Evolutionary conservation across 2,888 invertebrate genomes (phyloP).

Genomic region (Gasteruption jaculator): DNA sequence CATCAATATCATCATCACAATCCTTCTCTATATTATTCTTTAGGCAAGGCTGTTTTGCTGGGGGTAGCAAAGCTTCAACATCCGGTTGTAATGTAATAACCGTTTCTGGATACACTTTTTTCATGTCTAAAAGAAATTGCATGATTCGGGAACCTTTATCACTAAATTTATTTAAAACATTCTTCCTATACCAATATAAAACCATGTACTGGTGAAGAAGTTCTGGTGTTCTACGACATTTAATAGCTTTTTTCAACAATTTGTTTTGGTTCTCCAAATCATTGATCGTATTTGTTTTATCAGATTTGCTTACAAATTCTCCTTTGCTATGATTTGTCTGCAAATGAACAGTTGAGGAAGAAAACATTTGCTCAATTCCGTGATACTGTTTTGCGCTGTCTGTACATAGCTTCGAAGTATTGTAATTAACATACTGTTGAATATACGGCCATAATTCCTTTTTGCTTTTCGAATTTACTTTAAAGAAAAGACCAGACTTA

Average conservation of each 20-base stretch:
- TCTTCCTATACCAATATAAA: slow-evolving; percentile 14
- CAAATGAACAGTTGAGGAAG: slow-evolving; percentile 17
- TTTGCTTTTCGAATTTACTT: slow-evolving; percentile 15
- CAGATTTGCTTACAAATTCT: slow-evolving; percentile 15
- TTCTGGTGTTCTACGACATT: slow-evolving; percentile 13
- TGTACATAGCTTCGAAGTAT: slow-evolving; percentile 18
- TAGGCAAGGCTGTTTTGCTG: slow-evolving; percentile 1
- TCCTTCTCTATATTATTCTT: too few species aligned
- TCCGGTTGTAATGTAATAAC: slow-evolving; percentile 5
- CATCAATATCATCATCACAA: too few species aligned
- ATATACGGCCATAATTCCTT: slow-evolving; percentile 22
- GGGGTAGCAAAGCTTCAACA: background rate
- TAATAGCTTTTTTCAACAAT: slow-evolving; percentile 14
- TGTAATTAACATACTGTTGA: slow-evolving; percentile 14
- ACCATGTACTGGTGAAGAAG: slow-evolving; percentile 21
- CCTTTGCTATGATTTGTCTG: slow-evolving; percentile 19
- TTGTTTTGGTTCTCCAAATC: slow-evolving; percentile 23
- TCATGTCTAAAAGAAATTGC: slow-evolving; percentile 15
- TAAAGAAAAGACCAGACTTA: slow-evolving; percentile 18
- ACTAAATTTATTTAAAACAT: background rate
- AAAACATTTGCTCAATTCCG: slow-evolving; percentile 11
- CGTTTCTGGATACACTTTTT: slow-evolving; percentile 13
- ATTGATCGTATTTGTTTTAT: slow-evolving; percentile 19
- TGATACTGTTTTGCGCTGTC: slow-evolving; percentile 20
- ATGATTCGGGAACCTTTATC: slow-evolving; percentile 17